A percentile compares a stretch with the other conserved stretches of the same genome.
phyloP scores from a whole-genome alignment of 2,113 vertebrate species.

The Ranitomeya imitator region DNA sequence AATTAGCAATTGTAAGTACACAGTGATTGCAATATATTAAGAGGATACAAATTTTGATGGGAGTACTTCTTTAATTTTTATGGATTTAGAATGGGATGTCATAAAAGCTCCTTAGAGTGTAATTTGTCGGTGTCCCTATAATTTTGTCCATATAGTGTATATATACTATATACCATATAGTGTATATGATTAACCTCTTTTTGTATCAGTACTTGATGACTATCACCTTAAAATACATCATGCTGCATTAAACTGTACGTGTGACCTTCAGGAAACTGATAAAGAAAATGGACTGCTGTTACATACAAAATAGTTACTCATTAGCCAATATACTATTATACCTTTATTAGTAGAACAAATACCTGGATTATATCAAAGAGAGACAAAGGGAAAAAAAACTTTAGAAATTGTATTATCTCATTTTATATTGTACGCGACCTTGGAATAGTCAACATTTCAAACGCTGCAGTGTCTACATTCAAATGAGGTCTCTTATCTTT shows the following conservation, averaged over 20 bases:
- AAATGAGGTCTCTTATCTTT: slow-evolving; percentile 11
- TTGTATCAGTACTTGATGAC: slow-evolving; percentile 65
- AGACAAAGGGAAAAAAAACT: slow-evolving; percentile 43
- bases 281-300: slow-evolving; percentile 66
- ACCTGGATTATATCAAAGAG: slow-evolving; percentile 64
- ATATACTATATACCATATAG: slow-evolving; percentile 52
- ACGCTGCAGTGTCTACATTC: not conserved
- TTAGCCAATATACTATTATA: slow-evolving; percentile 67
- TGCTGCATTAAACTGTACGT: slow-evolving; percentile 65
- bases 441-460: slow-evolving; percentile 29
- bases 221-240: slow-evolving; percentile 66
- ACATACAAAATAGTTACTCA: slow-evolving; percentile 67
- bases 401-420: slow-evolving; percentile 38
- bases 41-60: too few species aligned
- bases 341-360: slow-evolving; percentile 70
- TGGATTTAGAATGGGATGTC: too few species aligned
- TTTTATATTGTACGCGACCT: slow-evolving; percentile 52
- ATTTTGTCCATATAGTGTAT: not conserved
- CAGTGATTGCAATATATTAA: too few species aligned
- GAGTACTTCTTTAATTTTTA: too few species aligned
- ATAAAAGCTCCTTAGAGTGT: too few species aligned
- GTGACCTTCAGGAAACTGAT: slow-evolving; percentile 69
- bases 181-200: slow-evolving; percentile 61
- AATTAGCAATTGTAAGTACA: too few species aligned
- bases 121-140: too few species aligned